Conservation (phyloP, 1,140 invertebrate genomes). For the Neodiprion lecontei region DNA sequence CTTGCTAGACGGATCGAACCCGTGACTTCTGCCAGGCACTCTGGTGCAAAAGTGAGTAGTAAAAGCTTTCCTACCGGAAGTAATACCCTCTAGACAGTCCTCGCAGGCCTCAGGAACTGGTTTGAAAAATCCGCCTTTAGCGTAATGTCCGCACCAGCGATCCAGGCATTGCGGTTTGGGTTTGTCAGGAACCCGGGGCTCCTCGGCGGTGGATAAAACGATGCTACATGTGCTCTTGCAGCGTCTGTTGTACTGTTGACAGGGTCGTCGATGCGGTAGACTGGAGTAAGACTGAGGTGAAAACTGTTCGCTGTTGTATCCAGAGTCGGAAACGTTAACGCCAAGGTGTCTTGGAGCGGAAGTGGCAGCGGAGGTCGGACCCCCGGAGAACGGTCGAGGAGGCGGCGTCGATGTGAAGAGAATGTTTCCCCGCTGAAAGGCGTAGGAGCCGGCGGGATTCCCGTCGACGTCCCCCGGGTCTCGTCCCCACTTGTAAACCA, state of each 20-base stretch:
- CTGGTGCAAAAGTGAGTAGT: slow-evolving; percentile 58
- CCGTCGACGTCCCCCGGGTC: slow-evolving; percentile 30
- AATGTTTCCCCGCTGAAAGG: slow-evolving; percentile 64
- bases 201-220: slow-evolving; percentile 62
- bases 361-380: not conserved
- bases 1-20: slow-evolving; percentile 25
- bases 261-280: slow-evolving; percentile 39
- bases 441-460: slow-evolving; percentile 34
- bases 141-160: slow-evolving; percentile 51
- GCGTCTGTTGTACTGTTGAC: slow-evolving; percentile 54
- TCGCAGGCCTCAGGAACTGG: slow-evolving; percentile 58
- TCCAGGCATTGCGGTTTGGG: slow-evolving; percentile 37
- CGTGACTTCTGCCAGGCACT: slow-evolving; percentile 44
- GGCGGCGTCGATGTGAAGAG: slow-evolving; percentile 64
- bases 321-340: slow-evolving; percentile 52
- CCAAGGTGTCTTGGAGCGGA: slow-evolving; percentile 29
- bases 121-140: slow-evolving; percentile 44
- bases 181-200: slow-evolving; percentile 39
- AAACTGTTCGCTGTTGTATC: slow-evolving; percentile 61
- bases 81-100: slow-evolving; percentile 40
- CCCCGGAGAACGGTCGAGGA: slow-evolving; percentile 23
- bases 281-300: slow-evolving; percentile 52
- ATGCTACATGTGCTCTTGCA: slow-evolving; percentile 77
- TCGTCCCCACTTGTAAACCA: slow-evolving; percentile 62
- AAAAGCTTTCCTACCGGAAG: slow-evolving; percentile 41